Evolutionary conservation across 2,797 vertebrate species (phyloP), one percentile per base, ranked within the genome.

Genomic region (Rhinella marina): DNA sequence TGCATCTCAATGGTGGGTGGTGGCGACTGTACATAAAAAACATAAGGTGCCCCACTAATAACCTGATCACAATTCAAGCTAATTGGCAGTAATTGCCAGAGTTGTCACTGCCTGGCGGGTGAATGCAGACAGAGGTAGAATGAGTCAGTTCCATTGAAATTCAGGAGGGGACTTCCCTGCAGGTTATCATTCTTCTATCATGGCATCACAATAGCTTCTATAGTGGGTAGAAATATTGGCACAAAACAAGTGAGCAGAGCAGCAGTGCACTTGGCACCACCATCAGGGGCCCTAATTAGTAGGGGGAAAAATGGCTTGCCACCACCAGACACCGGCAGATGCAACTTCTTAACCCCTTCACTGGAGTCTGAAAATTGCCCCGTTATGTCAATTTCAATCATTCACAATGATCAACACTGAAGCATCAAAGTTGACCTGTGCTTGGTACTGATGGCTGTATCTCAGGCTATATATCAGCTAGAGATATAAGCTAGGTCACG

Each of bases 51-150:
- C 75, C 84, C 75, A 52, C 48, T 68, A 78, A 79, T 32, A 62
- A 86, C 84, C 76, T 57, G 23, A 27, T 29, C 57, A 8, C 70
- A 80, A 79, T 86, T 32, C 56, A 32, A 23, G 17, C 57, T 86
- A 86, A 79, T 86, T 78, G 84, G 41, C 78, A 52, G 75, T 86
- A 86, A 86, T 79, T 86, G 75, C 23, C 57, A 25, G 72, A 25
- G 9, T 41, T 78, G 59, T 66, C 32, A 27, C 57, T 21, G 48
- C 68, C 32, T 64, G 75, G 73, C 75, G 59, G 76, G 85, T 68
- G 66, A 29, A 68, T 27, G 29, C 66, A 29, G 66, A 68, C 14
- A 16, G 66, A 85, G 56, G 16, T 29, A 75, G 50, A 64, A 56
- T 66, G 59, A 78, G 52, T 70, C 85, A 78, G 48, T 23, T 61